A percentile compares a stretch with the other conserved stretches of the same genome.
phyloP scores from a whole-genome alignment of 2,888 invertebrate species.

The Poecilobothrus nobilitatus region DNA sequence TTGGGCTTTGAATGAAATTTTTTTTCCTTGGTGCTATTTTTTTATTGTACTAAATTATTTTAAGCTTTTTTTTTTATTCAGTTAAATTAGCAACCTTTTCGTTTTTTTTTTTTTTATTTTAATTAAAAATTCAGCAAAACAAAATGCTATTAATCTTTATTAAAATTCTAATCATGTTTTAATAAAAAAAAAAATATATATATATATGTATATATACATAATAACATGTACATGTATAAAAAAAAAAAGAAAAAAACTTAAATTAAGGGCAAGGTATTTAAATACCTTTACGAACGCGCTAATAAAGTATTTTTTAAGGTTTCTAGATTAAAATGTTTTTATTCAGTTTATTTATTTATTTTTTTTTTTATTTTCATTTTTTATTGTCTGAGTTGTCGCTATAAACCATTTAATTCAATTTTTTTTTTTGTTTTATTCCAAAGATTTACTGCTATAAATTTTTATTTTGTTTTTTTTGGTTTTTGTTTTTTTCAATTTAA shows the following conservation, averaged over 20 bases:
- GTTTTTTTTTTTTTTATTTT: neutral
- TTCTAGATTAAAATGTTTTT: constrained; percentile 1
- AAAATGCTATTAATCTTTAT: neutral
- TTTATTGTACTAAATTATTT: too few relatives aligned
- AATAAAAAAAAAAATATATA: neutral
- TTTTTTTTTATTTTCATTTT: neutral
- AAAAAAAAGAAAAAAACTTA: neutral
- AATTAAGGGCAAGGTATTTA: constrained; percentile 2
- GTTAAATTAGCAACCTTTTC: too few relatives aligned
- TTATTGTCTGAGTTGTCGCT: neutral
- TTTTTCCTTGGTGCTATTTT: too few relatives aligned
- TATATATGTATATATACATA: too few relatives aligned
- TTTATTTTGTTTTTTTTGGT: too few relatives aligned
- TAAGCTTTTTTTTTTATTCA: too few relatives aligned
- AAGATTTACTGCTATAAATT: too few relatives aligned
- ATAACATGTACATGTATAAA: too few relatives aligned
- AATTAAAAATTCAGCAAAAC: neutral
- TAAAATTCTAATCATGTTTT: neutral
- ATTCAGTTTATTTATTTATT: neutral
- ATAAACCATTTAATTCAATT: too few relatives aligned
- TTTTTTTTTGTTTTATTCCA: too few relatives aligned
- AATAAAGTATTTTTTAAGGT: neutral
- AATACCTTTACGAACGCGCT: neutral
- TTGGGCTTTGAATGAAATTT: neutral
- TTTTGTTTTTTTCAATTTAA: too few relatives aligned